Evolutionary conservation across 2,113 vertebrate species (phyloP).

Genomic region (Heterochromis multidens): DNA sequence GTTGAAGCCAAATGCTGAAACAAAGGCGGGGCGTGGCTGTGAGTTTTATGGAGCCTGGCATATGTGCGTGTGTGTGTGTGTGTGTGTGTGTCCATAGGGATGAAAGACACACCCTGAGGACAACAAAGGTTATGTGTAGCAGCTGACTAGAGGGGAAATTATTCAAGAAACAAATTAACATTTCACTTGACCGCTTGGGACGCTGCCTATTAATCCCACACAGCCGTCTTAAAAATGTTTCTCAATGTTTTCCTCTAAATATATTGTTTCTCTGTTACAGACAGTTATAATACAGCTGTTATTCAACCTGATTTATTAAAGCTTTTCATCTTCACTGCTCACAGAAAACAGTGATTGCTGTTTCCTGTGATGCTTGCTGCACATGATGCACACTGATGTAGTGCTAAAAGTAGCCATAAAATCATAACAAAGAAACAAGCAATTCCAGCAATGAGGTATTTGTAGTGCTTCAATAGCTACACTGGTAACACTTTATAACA

Average conservation of each 20-base stretch:
- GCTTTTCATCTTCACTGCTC: neutral
- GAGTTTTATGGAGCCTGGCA: slow-evolving; percentile 62
- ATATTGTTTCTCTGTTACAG: neutral
- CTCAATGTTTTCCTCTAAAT: neutral
- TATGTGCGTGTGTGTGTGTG: slow-evolving; percentile 45
- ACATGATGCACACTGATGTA: neutral
- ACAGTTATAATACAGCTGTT: neutral
- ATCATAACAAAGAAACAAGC: neutral
- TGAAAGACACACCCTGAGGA: slow-evolving; percentile 60
- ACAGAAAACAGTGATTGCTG: neutral
- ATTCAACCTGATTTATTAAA: neutral
- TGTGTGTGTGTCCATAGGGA: slow-evolving; percentile 34
- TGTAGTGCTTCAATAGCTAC: neutral
- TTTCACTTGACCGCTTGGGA: slow-evolving; percentile 60
- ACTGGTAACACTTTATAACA: too few species aligned
- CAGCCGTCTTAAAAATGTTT: neutral
- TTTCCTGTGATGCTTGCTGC: neutral
- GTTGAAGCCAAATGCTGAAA: slow-evolving; percentile 71
- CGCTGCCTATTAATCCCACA: slow-evolving; percentile 28
- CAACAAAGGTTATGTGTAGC: slow-evolving; percentile 54
- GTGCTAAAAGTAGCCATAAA: neutral
- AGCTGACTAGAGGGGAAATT: slow-evolving; percentile 65
- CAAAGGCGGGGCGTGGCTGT: slow-evolving; percentile 62
- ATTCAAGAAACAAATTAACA: slow-evolving; percentile 69
- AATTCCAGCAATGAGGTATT: neutral